Evolutionary conservation across 2,113 vertebrate genomes (phyloP), one percentile per base, ranked within the genome.

Genomic region (Marmota monax): DNA sequence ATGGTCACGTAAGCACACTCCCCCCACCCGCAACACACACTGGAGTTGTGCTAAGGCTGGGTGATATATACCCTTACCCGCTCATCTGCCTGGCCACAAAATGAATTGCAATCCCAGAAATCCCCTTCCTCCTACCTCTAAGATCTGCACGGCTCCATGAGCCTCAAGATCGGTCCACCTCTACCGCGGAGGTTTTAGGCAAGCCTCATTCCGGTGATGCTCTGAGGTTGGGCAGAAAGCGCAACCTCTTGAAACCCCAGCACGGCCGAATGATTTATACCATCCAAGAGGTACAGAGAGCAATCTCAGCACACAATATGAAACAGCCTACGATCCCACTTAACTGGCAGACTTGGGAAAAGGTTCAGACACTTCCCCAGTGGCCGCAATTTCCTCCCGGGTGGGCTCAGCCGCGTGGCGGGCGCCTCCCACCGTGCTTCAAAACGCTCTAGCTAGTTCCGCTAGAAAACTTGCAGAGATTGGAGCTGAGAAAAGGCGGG

Each of bases 401-500:
- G 29, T 29, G 65, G 56, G 82, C 65, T 91, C 82, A 45, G 34
- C 65, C 16, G 5, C 48, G 6, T 9, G 10, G 45, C 4, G 1
- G 14, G 45, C 69, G 29, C 84, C 45, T 45, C 74, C 48, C 27
- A 45, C 17, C 0, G 4, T 14, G 3, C 80, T 77, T 58, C 29
- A n/a, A 3, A 45, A 65, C 0, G 10, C 23, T 56, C 70, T 69
- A 0, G 8, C 27, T 0, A 0, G 23, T 61, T 45, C 39, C 0
- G 6, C n/a, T 34, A 10, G 74, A 85, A 90, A 94, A 56, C 92
- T 63, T 29, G 16, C 84, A 9, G 78, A 73, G 72, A 61, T 20
- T 11, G 56, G 79, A 86, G 79, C 89, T 22, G 67, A 85, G 96
- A 96, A 97, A 97, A 96, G 97, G 97, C 96, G 96, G 97, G 96